phyloP scores from a whole-genome alignment of 2,888 invertebrate genomes.

The Macaria notata region DNA sequence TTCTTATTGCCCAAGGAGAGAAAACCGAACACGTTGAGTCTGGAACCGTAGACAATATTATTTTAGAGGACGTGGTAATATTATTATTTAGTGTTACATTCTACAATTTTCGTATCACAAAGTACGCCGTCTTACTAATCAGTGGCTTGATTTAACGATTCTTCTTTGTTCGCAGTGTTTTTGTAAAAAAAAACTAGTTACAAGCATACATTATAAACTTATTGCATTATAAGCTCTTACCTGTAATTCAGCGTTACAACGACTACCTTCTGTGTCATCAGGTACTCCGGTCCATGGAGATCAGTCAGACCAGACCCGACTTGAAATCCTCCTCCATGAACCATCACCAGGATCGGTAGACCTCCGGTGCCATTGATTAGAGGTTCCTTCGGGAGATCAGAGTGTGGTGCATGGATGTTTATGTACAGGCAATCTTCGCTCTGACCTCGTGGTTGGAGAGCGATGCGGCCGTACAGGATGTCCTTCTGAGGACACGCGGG shows the following conservation, averaged over 20 bases:
- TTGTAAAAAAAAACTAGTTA: too few relatives aligned
- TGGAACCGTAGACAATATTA: slow-evolving; percentile 8
- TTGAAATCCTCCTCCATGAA: slow-evolving; percentile 30
- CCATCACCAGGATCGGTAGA: slow-evolving; percentile 26
- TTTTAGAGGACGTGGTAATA: too few relatives aligned
- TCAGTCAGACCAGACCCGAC: slow-evolving; percentile 28
- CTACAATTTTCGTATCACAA: too few relatives aligned
- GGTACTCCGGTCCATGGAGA: slow-evolving; percentile 37
- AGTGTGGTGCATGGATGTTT: slow-evolving; percentile 44
- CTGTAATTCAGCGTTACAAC: slow-evolving; percentile 65
- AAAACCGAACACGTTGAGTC: slow-evolving; percentile 49
- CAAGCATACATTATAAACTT: too few relatives aligned
- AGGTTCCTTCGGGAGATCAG: slow-evolving; percentile 44
- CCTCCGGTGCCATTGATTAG: slow-evolving; percentile 32
- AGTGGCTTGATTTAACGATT: too few relatives aligned
- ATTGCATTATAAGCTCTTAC: slow-evolving; percentile 29
- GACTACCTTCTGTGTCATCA: slow-evolving; percentile 41
- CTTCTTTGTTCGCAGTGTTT: too few relatives aligned
- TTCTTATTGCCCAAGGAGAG: slow-evolving; percentile 42
- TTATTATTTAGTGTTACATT: too few relatives aligned
- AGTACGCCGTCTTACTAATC: too few relatives aligned
- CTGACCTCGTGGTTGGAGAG: slow-evolving; percentile 32
- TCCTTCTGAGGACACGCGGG: slow-evolving; percentile 81
- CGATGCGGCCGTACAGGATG: slow-evolving; percentile 38
- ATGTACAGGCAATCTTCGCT: slow-evolving; percentile 47